These are phyloP conservation scores for Gerris lacustris DNA, from an alignment of 2,888 invertebrate species.

Conservation along the genomic window DNA sequence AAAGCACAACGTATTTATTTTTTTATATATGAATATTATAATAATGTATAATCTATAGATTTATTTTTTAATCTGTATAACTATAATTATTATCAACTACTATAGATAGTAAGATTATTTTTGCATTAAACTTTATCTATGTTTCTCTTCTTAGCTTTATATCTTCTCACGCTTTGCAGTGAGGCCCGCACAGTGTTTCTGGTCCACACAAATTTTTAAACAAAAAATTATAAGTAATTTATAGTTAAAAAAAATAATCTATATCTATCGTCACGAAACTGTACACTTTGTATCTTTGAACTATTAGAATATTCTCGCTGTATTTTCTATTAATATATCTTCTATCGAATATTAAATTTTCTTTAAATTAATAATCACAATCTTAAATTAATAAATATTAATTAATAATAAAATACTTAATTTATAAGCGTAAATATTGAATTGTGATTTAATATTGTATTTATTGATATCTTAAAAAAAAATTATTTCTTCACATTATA, in stretches of 20 bases:
- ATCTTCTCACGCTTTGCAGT: slow-evolving; percentile 6
- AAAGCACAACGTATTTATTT: no score
- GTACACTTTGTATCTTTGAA: no score
- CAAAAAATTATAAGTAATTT: neutral
- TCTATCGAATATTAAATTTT: neutral
- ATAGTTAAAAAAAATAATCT: no score
- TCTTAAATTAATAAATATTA: neutral
- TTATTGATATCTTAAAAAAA: neutral
- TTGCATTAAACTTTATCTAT: no score
- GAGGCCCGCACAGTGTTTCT: slow-evolving; percentile 26
- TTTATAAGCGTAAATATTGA: neutral
- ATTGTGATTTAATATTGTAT: neutral
- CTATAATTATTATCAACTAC: no score
- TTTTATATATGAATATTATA: no score
- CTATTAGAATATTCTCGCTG: no score
- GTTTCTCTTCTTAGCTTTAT: neutral
- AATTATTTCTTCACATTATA: neutral
- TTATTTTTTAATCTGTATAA: no score
- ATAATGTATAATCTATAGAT: no score
- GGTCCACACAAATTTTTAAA: slow-evolving; percentile 16
- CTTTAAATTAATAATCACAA: neutral
- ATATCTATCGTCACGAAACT: no score
- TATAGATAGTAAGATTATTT: no score
- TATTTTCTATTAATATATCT: no score
- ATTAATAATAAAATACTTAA: neutral